A percentile compares a stretch with the other conserved stretches of the same genome.
Conservation (phyloP, 1,140 invertebrate genomes). For the Anthonomus grandis region DNA sequence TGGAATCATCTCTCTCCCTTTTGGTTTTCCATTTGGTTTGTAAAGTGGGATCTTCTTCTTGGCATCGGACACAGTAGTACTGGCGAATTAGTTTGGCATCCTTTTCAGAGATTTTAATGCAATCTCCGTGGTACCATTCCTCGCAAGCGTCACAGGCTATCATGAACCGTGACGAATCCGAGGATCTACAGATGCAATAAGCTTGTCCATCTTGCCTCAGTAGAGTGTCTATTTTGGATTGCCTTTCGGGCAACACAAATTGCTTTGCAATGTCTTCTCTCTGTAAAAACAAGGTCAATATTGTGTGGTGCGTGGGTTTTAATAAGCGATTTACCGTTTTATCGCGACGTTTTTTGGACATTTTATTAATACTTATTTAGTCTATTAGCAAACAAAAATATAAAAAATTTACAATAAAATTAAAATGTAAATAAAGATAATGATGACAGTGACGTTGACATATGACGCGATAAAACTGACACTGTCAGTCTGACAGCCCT, state of each 20-base stretch:
- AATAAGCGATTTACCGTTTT: no score
- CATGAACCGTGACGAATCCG: constrained; percentile 93
- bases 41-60: constrained; percentile 76
- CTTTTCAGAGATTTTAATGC: constrained; percentile 90
- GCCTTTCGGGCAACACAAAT: constrained; percentile 83
- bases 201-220: constrained; percentile 84
- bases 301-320: no score
- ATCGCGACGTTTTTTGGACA: no score
- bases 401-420: no score
- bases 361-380: no score
- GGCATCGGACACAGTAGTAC: constrained; percentile 86
- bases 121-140: constrained; percentile 98
- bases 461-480: no score
- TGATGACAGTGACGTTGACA: no score
- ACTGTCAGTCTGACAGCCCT: no score
- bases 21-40: constrained; percentile 77
- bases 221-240: constrained; percentile 87
- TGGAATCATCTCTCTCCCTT: constrained; percentile 46
- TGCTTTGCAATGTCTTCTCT: constrained; percentile 88
- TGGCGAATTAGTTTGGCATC: constrained; percentile 91
- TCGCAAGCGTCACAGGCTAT: constrained; percentile 97
- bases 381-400: no score
- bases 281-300: constrained; percentile 51
- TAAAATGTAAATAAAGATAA: no score
- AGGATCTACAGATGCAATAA: constrained; percentile 92